phyloP scores from a whole-genome alignment of 2,113 vertebrate genomes.

The Bostrychus sinensis region DNA sequence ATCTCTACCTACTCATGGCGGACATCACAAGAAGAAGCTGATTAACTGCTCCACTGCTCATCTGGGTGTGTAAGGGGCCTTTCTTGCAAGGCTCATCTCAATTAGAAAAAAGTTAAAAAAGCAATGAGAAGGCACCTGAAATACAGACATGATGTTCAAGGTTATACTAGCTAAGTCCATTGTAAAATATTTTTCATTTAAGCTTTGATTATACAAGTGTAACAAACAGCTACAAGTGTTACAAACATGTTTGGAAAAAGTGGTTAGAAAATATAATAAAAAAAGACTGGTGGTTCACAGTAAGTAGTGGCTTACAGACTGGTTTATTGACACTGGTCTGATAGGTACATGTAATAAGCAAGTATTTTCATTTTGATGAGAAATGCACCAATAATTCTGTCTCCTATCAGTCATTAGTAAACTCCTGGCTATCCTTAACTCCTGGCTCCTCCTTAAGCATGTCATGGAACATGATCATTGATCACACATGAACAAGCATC shows the following conservation, averaged over 20 bases:
- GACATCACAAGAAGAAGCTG: conserved; percentile 63
- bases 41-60: conserved; percentile 69
- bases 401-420: conserved; percentile 53
- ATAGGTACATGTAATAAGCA: too few species aligned
- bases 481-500: too few species aligned
- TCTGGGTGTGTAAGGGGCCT: conserved; percentile 22
- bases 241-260: neutral
- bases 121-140: conserved; percentile 3
- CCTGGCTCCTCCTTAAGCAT: too few species aligned
- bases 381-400: conserved; percentile 47
- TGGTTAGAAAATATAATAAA: neutral
- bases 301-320: too few species aligned
- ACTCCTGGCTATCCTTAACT: conserved; percentile 36
- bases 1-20: conserved; percentile 60
- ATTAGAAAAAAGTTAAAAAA: conserved; percentile 23
- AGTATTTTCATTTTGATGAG: conserved; percentile 52
- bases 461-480: conserved; percentile 52
- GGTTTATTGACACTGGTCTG: too few species aligned
- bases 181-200: neutral
- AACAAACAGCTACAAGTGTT: neutral
- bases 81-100: conserved; percentile 37
- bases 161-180: neutral
- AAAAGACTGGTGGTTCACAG: neutral
- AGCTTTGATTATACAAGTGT: neutral
- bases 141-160: conserved; percentile 1